These are phyloP conservation scores for Lethrus apterus DNA, from an alignment of 1,140 invertebrate genomes.

Conservation along the genomic window DNA sequence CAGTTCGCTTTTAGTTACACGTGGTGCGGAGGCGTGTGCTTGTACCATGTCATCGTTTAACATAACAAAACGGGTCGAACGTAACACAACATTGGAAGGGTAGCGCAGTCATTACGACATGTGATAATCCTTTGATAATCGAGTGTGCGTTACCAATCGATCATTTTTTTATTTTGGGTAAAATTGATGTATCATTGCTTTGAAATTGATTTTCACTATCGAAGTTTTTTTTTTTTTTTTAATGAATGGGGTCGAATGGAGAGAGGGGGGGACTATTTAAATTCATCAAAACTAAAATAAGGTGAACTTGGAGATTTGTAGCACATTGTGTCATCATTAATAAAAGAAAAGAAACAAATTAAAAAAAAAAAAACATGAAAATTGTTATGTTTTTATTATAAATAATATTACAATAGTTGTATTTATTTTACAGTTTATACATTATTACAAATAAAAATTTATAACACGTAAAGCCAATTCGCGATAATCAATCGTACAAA, in stretches of 20 bases:
- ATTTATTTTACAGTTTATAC: slow-evolving; percentile 23
- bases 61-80: slow-evolving; percentile 34
- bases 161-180: slow-evolving; percentile 38
- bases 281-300: no score
- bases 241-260: not conserved
- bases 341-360: no score
- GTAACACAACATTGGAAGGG: slow-evolving; percentile 20
- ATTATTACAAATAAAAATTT: slow-evolving; percentile 14
- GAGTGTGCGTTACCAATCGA: slow-evolving; percentile 39
- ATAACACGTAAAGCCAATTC: slow-evolving; percentile 11
- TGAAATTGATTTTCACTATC: slow-evolving; percentile 1
- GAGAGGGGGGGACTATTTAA: no score
- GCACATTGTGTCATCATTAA: no score
- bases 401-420: slow-evolving; percentile 28
- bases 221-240: no score
- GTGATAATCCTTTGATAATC: slow-evolving; percentile 40
- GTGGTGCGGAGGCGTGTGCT: slow-evolving; percentile 28
- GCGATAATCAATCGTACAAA: not conserved
- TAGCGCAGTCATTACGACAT: slow-evolving; percentile 21
- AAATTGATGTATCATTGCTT: slow-evolving; percentile 38
- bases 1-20: slow-evolving; percentile 21
- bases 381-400: slow-evolving; percentile 21
- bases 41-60: slow-evolving; percentile 25
- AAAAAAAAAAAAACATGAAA: not conserved
- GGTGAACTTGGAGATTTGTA: no score